Base-by-base conservation (phyloP, 2,888 invertebrate genomes). In the Hypercompe scribonia region DNA sequence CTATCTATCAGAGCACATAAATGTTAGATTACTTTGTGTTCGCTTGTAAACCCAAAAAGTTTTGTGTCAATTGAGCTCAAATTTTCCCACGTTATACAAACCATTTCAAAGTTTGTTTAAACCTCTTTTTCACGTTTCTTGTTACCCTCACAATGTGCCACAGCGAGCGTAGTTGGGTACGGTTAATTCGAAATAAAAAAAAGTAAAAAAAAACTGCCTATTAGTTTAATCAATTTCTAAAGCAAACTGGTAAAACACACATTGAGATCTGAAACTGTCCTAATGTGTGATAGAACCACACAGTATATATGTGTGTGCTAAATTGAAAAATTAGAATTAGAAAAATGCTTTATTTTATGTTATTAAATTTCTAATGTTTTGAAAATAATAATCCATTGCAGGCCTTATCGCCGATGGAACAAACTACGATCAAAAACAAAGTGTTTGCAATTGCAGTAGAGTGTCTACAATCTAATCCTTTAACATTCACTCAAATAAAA, bases 381-480 rank as follows among this genome's bases (percentile, higher is more conserved):
- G n/a, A 8, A 58, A 39, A 61, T 39, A n/a, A 18, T 0, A 58
- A 34, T 34, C 13, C 8, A 42, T 54, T 87, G 8, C 76, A 92
- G 92, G 89, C 88, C 8, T 54, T 91, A 5, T 83, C 89, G 3
- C 85, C 87, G n/a, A 75, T 77, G 0, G 89, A 92, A 65, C 89
- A 85, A 65, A 78, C 88, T 0, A 77, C 82, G 4, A 89, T 93
- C 13, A 89, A 90, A 71, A 86, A 85, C 0, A 89, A 87, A 74
- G 79, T 93, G 34, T 69, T 91, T n/a, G 71, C 86, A 13, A 82
- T 81, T 2, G 91, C 90, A 1, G 54, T 91, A 5, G 84, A 88
- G 34, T 93, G 93, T 58, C 85, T 91, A 61, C 86, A 85, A 36
- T 86, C 89, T 21, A 79, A 91, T 69, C 91, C 92, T 2, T 70